Conservation (phyloP, 2,797 vertebrate species). For the Sebastes cheni region DNA sequence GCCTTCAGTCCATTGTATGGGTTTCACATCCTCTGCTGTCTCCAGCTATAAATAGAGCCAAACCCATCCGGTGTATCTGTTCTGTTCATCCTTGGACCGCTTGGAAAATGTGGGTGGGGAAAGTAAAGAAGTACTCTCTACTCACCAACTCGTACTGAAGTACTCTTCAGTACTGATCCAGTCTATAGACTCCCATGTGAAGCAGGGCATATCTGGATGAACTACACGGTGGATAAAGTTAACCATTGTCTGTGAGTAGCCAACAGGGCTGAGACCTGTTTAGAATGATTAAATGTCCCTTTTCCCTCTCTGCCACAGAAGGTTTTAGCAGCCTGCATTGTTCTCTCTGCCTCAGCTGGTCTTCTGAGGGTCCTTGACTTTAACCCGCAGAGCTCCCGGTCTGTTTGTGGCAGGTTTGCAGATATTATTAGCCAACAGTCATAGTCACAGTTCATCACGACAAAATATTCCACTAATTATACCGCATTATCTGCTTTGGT, state of each 20-base stretch:
- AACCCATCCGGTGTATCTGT: not conserved
- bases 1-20: not conserved
- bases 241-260: not conserved
- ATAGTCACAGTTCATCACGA: not conserved
- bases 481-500: not conserved
- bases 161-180: not conserved
- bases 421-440: not conserved
- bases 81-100: not conserved
- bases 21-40: not conserved
- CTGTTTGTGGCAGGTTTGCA: conserved; percentile 62
- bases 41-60: conserved; percentile 9
- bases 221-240: not conserved
- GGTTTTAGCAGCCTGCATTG: conserved; percentile 65
- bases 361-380: conserved; percentile 53
- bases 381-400: conserved; percentile 6
- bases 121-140: not conserved
- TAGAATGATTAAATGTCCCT: not conserved
- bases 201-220: not conserved
- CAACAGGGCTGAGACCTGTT: not conserved
- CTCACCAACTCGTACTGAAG: not conserved
- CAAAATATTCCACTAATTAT: not conserved
- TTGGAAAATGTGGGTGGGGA: conserved; percentile 9
- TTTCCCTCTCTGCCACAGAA: conserved; percentile 35
- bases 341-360: conserved; percentile 38
- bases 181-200: not conserved